Evolutionary conservation across 2,797 vertebrate genomes (phyloP).

Genomic region (Tolypeutes matacus): DNA sequence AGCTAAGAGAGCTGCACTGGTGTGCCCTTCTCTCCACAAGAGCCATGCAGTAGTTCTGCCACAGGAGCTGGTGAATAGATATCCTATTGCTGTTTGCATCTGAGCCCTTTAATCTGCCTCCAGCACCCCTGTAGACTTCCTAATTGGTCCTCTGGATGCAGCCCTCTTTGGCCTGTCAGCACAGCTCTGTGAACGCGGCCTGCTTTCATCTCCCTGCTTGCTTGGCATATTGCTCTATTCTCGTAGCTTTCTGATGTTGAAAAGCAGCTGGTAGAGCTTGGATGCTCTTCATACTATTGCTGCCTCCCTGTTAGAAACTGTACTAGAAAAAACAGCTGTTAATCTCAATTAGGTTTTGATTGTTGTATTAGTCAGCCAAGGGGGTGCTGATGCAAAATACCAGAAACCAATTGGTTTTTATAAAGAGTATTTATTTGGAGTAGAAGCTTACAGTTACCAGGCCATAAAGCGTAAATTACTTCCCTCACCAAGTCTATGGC

Average conservation of each 20-base stretch:
- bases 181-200: conserved; percentile 62
- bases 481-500: no score
- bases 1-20: conserved; percentile 55
- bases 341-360: conserved; percentile 88
- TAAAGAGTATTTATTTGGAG: no score
- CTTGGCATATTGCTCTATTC: conserved; percentile 39
- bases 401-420: no score
- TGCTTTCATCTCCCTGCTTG: conserved; percentile 67
- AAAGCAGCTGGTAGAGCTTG: conserved; percentile 73
- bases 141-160: conserved; percentile 75
- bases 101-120: conserved; percentile 70
- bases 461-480: no score
- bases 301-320: conserved; percentile 74
- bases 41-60: conserved; percentile 48
- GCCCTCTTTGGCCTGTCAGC: conserved; percentile 59
- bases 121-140: conserved; percentile 47
- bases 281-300: conserved; percentile 77
- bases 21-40: conserved; percentile 74
- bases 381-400: no score
- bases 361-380: background rate
- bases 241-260: conserved; percentile 61
- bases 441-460: no score
- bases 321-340: conserved; percentile 85
- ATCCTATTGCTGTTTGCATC: conserved; percentile 66
- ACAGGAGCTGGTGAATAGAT: conserved; percentile 66